A percentile compares a stretch with the other conserved stretches of the same genome.
Conservation (phyloP, 2,888 invertebrate genomes). For the Frankliniella fusca region DNA sequence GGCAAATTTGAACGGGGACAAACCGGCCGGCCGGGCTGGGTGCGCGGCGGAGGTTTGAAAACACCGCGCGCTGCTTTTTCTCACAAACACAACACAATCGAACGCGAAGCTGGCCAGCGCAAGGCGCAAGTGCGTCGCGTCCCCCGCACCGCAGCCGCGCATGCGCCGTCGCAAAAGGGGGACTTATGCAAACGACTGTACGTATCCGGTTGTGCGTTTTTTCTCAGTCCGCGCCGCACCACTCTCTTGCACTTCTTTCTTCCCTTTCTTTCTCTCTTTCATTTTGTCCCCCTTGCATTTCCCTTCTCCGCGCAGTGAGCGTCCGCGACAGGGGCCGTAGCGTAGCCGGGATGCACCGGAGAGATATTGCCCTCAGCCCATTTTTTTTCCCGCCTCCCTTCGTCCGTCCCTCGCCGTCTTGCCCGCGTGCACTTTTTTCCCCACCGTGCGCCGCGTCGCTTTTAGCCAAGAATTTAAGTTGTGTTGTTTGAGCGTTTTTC, state of each 20-base stretch:
- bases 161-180: neutral
- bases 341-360: neutral
- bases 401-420: neutral
- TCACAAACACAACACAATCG: too few relatives aligned
- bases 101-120: too few relatives aligned
- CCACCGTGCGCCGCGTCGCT: neutral
- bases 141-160: too few relatives aligned
- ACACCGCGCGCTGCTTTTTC: neutral
- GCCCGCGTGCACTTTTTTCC: neutral
- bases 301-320: neutral
- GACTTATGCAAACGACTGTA: slow-evolving; percentile 1
- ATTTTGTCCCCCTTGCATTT: slow-evolving; percentile 14
- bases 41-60: neutral
- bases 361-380: slow-evolving; percentile 9
- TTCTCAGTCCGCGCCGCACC: neutral
- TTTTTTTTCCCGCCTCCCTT: slow-evolving; percentile 8
- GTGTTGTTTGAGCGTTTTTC: slow-evolving; percentile 23
- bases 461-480: slow-evolving; percentile 26
- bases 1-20: neutral
- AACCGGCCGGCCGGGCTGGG: too few relatives aligned
- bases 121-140: too few relatives aligned
- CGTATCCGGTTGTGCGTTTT: slow-evolving; percentile 5
- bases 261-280: neutral
- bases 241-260: slow-evolving; percentile 17
- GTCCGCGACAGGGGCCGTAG: too few relatives aligned